Percentiles rank a stretch among this genome's conserved stretches.
These are phyloP conservation scores for Entosphenus tridentatus DNA, from an alignment of 2,113 vertebrate genomes.

Conservation along the genomic window DNA sequence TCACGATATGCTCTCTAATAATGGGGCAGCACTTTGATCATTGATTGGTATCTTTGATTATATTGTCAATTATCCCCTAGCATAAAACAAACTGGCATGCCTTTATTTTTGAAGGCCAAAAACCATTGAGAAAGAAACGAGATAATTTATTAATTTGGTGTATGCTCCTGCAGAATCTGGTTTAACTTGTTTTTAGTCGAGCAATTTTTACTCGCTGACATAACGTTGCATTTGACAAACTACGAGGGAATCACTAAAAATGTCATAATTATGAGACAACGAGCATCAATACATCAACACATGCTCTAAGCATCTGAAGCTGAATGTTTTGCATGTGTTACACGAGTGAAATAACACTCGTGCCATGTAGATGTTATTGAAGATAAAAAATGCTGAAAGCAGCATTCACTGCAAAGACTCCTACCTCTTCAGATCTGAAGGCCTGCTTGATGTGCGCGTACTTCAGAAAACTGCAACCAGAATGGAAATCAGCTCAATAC, in stretches of 20 bases:
- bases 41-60: too few relatives aligned
- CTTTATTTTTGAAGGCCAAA: neutral
- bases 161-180: neutral
- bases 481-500: constrained; percentile 9
- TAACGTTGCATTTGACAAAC: too few relatives aligned
- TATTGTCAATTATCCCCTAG: neutral
- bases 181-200: neutral
- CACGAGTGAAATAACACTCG: too few relatives aligned
- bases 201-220: neutral
- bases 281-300: too few relatives aligned
- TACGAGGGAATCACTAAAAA: too few relatives aligned
- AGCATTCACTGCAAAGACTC: constrained; percentile 8
- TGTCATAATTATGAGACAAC: too few relatives aligned
- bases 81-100: constrained; percentile 10
- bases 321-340: too few relatives aligned
- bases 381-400: neutral
- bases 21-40: too few relatives aligned
- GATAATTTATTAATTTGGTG: neutral
- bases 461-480: constrained; percentile 58
- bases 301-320: too few relatives aligned
- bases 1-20: too few relatives aligned
- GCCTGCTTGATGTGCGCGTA: constrained; percentile 89
- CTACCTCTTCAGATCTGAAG: constrained; percentile 92
- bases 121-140: neutral
- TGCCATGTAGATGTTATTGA: neutral